Evolutionary conservation across 2,797 vertebrate species (phyloP), one percentile per base, ranked within the genome.

Genomic region (Pangasius macronema): DNA sequence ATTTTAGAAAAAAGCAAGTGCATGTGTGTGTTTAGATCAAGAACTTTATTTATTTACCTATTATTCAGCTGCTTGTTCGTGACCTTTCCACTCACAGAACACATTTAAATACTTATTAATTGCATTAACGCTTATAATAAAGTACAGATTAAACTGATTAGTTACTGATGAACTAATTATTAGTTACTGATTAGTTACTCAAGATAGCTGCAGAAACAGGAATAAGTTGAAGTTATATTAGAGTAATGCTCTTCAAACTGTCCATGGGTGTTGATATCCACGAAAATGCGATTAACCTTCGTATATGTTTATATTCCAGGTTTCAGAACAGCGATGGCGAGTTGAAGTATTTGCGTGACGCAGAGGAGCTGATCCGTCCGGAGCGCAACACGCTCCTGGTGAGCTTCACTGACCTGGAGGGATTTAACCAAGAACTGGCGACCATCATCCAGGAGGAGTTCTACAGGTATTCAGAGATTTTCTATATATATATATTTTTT

Each of bases 391-490:
- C 98, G 0, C 87, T 99, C 90, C 91, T 95, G 6, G 97, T 99
- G 53, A 99, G 97, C 95, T 99, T 97, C 93, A 92, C 91, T 0
- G 99, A 99, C 90, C 91, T 99, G 94, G 99, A 99, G 89, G 97
- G 97, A 85, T 99, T 97, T 93, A 99, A 99, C 92, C 99, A 99
- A 93, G 98, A 99, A 90, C 97, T 99, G 91, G 97, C 98, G 7
- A 99, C 98, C 86, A 99, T 97, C 87, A 90, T 99, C 90, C 98
- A 99, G 93, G 99, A 99, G 92, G 98, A 99, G 82, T 99, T 97
- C 92, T 99, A 99, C 93, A 98, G 99, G 99, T 99, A 88, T 53
- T 22, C 33, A 11, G 9, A 61, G 55, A 46, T 30, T 20, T 33
- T 3, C 1, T 6, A 24, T 10, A 18, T 67, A 33, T 67, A n/a